phyloP scores from a whole-genome alignment of 2,113 vertebrate genomes.

The Myotis brandtii region DNA sequence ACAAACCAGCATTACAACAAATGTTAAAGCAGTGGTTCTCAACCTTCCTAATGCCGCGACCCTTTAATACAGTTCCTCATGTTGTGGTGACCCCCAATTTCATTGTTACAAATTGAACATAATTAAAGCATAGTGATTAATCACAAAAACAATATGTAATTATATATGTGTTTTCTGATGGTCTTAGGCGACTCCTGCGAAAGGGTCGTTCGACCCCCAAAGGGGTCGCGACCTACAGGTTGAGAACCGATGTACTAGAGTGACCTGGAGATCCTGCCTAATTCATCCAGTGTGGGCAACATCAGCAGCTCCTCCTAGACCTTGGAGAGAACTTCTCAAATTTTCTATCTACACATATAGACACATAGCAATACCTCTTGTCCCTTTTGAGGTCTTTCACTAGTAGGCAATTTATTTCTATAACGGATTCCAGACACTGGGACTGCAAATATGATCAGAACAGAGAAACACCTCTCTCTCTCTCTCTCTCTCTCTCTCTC shows the following conservation, averaged over 20 bases:
- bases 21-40: not conserved
- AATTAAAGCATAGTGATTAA: too few relatives aligned
- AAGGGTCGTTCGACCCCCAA: too few relatives aligned
- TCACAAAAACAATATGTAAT: too few relatives aligned
- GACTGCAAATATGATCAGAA: not conserved
- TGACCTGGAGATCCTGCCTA: not conserved
- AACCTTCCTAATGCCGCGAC: too few relatives aligned
- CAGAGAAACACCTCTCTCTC: not conserved
- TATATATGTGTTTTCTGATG: too few relatives aligned
- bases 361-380: not conserved
- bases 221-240: too few relatives aligned
- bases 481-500: too few relatives aligned
- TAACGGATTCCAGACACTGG: not conserved
- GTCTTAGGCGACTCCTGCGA: too few relatives aligned
- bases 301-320: conserved; percentile 1
- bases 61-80: too few relatives aligned
- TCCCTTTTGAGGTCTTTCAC: not conserved
- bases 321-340: conserved; percentile 1
- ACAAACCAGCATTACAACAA: not conserved
- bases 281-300: not conserved
- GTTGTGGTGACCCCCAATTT: too few relatives aligned
- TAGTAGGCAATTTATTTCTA: not conserved
- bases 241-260: not conserved
- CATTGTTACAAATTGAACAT: too few relatives aligned
- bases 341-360: not conserved